These are phyloP conservation scores for Caenorhabditis japonica DNA, from an alignment of 2,888 invertebrate species.

Conservation along the genomic window DNA sequence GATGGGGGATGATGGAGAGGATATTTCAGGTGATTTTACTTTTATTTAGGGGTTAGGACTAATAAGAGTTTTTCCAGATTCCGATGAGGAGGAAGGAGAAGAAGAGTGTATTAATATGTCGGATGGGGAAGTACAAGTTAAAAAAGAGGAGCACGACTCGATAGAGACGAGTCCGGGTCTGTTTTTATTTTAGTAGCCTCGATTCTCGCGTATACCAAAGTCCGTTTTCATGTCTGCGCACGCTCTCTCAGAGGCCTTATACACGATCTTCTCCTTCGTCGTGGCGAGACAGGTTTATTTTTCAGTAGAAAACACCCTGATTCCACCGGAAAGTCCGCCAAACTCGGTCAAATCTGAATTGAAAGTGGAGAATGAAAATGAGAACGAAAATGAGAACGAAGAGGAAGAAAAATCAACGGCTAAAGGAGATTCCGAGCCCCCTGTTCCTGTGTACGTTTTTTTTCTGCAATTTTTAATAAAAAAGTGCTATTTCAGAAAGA, in stretches of 20 bases:
- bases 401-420: background rate
- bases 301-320: too few species aligned
- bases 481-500: conserved; percentile 49
- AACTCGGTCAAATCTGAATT: too few species aligned
- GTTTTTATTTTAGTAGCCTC: too few species aligned
- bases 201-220: too few species aligned
- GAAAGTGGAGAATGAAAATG: too few species aligned
- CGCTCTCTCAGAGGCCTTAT: too few species aligned
- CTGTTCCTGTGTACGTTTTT: conserved; percentile 4
- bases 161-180: too few species aligned
- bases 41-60: background rate
- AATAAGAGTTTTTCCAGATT: background rate
- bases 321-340: too few species aligned
- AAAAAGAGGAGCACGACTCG: too few species aligned
- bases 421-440: background rate
- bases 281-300: too few species aligned
- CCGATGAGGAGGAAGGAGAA: background rate
- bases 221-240: too few species aligned
- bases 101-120: background rate
- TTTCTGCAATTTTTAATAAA: background rate
- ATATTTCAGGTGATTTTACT: background rate
- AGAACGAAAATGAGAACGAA: background rate
- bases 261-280: too few species aligned
- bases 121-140: background rate
- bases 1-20: background rate